These are phyloP conservation scores for Poeciliopsis infans DNA, from an alignment of 2,797 vertebrate genomes.

Conservation along the genomic window DNA sequence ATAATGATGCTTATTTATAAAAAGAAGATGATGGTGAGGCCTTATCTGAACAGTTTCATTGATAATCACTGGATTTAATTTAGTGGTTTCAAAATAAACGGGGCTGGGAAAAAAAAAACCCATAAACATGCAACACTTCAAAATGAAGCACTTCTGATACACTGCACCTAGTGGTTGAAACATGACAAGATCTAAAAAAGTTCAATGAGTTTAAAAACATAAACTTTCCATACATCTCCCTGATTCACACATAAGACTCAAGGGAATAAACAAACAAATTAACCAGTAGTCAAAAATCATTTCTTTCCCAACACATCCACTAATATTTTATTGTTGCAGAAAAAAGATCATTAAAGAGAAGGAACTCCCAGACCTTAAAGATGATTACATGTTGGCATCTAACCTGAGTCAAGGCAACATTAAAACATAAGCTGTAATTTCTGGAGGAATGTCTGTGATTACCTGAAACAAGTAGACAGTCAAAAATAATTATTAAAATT, in stretches of 20 bases:
- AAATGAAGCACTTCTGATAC: not conserved
- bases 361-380: not conserved
- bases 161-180: not conserved
- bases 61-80: not conserved
- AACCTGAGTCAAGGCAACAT: not conserved
- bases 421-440: not conserved
- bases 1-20: not conserved
- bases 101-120: not conserved
- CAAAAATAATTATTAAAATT: conserved; percentile 3
- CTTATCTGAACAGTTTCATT: not conserved
- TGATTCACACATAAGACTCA: not conserved
- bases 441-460: not conserved
- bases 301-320: not conserved
- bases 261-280: not conserved
- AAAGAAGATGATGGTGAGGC: not conserved
- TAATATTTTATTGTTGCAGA: not conserved
- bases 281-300: not conserved
- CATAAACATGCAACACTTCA: not conserved
- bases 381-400: conserved; percentile 2
- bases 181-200: not conserved
- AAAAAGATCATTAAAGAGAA: not conserved
- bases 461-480: not conserved
- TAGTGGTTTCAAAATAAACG: not conserved
- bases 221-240: not conserved
- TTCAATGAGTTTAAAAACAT: not conserved